Base-by-base conservation (phyloP, 2,113 vertebrate species). In the Alethe castanea region DNA sequence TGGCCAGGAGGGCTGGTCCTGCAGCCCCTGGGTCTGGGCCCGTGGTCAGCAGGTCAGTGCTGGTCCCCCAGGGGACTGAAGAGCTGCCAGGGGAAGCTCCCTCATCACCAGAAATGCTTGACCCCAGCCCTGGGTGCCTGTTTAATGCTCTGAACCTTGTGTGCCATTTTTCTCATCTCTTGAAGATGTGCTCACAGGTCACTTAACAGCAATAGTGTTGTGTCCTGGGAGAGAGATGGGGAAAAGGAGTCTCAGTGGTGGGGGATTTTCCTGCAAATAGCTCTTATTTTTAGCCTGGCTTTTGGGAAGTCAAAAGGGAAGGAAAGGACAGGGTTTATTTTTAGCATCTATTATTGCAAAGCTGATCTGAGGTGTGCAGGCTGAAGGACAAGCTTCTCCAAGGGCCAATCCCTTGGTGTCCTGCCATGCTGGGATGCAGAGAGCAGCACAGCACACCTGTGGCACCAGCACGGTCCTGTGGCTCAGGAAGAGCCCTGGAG, bases 61-160 rank as follows among this genome's bases (percentile, higher is more conserved):
- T 48, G 93, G 48, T 28, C 59, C 84, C 94, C 81, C 89, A 2
- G 47, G 12, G 54, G 52, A 65, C 53, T 23, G 6, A 36, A 24
- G 91, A 95, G 92, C 20, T 93, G 92, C 84, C 86, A 82, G 65
- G 31, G n/a, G 62, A 81, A 66, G 77, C 67, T 40, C 4, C 4
- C 54, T 60, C 90, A 56, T 76, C 72, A 70, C 78, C 47, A 91
- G 95, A 44, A 84, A 62, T 25, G 90, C 66, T 81, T 96, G 74
- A 90, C 94, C 96, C 91, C 93, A 92, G 93, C 96, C 95, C 87
- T 62, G 86, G 93, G 88, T 95, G 93, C 54, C 90, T 53, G 94
- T 66, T 81, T 95, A 90, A 95, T 94, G 97, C 86, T 71, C 88
- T 89, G 92, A 95, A 70, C 95, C 73, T 8, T 42, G 48, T 20